Evolutionary conservation across 2,888 invertebrate genomes (phyloP).

Genomic region (Oscheius myriophilus): DNA sequence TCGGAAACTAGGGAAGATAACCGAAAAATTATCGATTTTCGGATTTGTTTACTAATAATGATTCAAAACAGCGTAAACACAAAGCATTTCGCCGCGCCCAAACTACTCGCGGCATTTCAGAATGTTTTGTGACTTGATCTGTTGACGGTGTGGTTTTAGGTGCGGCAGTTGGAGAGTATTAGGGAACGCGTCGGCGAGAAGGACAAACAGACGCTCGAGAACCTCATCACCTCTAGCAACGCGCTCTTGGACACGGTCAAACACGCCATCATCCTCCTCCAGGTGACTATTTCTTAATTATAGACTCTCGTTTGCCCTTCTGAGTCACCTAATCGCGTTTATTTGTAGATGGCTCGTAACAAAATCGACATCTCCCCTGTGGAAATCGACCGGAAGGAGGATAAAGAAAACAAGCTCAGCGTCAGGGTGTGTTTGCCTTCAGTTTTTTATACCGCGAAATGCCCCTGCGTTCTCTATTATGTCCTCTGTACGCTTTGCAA

Average conservation of each 20-base stretch:
- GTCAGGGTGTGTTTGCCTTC: too few relatives aligned
- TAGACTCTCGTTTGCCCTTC: too few relatives aligned
- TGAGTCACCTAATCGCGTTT: constrained; percentile 73
- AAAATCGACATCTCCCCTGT: constrained; percentile 30
- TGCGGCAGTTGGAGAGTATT: constrained; percentile 41
- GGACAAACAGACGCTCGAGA: constrained; percentile 40
- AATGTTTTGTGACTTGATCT: too few relatives aligned
- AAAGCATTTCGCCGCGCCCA: neutral
- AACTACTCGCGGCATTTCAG: too few relatives aligned
- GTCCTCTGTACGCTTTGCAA: too few relatives aligned
- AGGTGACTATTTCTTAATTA: constrained; percentile 26
- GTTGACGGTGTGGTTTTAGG: constrained; percentile 22
- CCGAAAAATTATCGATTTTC: neutral
- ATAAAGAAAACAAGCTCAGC: constrained; percentile 7
- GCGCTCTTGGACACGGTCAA: constrained; percentile 93
- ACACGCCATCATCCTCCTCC: constrained; percentile 87
- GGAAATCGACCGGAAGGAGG: constrained; percentile 7
- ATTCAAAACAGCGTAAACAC: neutral
- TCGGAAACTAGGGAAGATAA: too few relatives aligned
- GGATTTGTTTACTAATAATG: neutral
- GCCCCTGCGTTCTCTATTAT: too few relatives aligned
- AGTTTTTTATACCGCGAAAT: too few relatives aligned
- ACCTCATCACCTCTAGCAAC: constrained; percentile 66
- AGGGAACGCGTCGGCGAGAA: constrained; percentile 33
- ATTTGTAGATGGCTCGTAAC: constrained; percentile 48